A percentile compares a stretch with the other conserved stretches of the same genome.
phyloP scores from a whole-genome alignment of 2,888 invertebrate genomes.

The Ormia ochracea region DNA sequence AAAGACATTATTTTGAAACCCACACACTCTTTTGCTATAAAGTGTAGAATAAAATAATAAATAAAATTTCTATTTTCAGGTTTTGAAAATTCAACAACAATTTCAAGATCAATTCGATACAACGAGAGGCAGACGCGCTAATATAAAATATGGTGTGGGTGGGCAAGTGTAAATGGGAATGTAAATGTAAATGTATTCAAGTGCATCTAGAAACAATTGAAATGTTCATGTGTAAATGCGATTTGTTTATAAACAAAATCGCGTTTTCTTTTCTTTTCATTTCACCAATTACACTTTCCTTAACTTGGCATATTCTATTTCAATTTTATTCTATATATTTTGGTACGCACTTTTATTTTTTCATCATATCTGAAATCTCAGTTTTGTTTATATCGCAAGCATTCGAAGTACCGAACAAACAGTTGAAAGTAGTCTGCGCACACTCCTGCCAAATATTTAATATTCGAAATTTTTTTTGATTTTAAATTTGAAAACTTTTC shows the following conservation, averaged over 20 bases:
- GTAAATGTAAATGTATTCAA: neutral
- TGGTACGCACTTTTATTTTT: neutral
- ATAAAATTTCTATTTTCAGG: neutral
- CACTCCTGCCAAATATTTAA: neutral
- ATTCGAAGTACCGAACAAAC: neutral
- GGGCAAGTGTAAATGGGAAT: neutral
- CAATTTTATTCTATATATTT: neutral
- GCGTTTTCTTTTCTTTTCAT: constrained; percentile 9
- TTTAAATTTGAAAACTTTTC: constrained; percentile 46
- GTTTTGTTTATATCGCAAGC: constrained; percentile 44
- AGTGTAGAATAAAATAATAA: too few relatives aligned
- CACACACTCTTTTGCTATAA: neutral
- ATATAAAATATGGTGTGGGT: neutral
- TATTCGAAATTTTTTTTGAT: constrained; percentile 32
- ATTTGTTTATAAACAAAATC: constrained; percentile 55
- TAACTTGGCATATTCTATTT: neutral
- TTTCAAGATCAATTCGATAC: constrained; percentile 33
- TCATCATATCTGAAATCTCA: constrained; percentile 13
- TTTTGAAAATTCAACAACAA: neutral
- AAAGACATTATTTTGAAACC: neutral
- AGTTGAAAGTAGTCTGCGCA: constrained; percentile 10
- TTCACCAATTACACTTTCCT: neutral
- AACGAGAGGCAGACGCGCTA: neutral
- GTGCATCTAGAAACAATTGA: constrained; percentile 7
- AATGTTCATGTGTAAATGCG: neutral